Conservation (phyloP, 2,888 invertebrate genomes). For the Zonitis immaculata region DNA sequence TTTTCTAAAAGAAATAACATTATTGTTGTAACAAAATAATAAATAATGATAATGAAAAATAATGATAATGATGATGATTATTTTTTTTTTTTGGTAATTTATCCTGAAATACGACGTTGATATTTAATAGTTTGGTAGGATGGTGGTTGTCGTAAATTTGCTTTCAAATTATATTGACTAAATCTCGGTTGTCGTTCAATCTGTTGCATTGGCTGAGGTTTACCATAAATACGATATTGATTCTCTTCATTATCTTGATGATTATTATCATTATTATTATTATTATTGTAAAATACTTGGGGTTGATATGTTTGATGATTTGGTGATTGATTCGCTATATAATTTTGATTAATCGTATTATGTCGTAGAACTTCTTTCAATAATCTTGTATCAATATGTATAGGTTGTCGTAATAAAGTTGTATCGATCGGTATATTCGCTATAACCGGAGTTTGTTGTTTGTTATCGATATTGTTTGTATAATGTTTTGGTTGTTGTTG, state of each 20-base stretch:
- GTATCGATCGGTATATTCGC: conserved; percentile 25
- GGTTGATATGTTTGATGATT: conserved; percentile 7
- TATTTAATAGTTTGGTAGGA: no score
- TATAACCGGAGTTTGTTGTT: no score
- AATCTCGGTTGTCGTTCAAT: conserved; percentile 12
- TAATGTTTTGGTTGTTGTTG: neutral
- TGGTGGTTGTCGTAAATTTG: conserved; percentile 11
- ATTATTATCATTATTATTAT: neutral
- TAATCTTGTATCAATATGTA: conserved; percentile 17
- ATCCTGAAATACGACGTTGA: conserved; percentile 9
- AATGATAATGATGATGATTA: neutral
- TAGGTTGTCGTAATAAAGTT: conserved; percentile 22
- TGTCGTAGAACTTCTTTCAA: conserved; percentile 2
- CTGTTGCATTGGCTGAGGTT: conserved; percentile 9
- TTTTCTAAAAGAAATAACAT: neutral
- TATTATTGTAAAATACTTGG: neutral
- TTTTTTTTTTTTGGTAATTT: no score
- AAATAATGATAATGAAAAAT: neutral
- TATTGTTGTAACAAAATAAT: neutral
- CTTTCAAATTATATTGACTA: conserved; percentile 3
- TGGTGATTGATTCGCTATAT: conserved; percentile 5
- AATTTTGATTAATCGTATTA: no score
- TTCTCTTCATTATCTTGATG: conserved; percentile 7
- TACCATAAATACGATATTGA: conserved; percentile 13
- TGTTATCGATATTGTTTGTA: no score